These are phyloP conservation scores for Drosophila merina DNA, from an alignment of 2,888 invertebrate species.

Conservation along the genomic window DNA sequence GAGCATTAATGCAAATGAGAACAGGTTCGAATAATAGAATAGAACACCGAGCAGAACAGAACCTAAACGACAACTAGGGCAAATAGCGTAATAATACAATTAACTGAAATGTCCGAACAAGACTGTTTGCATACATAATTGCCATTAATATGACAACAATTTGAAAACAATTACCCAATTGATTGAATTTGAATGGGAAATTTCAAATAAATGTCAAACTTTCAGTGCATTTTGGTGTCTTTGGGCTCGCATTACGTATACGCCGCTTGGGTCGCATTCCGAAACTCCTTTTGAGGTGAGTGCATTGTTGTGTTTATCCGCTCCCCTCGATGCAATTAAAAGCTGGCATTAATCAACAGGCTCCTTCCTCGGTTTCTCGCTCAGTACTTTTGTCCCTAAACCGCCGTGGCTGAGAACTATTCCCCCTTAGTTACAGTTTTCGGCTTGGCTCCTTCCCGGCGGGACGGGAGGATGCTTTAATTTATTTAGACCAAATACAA, in stretches of 20 bases:
- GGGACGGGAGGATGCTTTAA: conserved; percentile 57
- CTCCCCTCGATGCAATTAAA: conserved; percentile 63
- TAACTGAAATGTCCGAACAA: conserved; percentile 1
- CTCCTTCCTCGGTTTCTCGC: conserved; percentile 7
- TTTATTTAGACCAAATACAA: conserved; percentile 77
- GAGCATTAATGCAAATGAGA: conserved; percentile 17
- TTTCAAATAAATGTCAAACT: conserved; percentile 1
- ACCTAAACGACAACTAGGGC: background rate
- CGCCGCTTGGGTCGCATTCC: conserved; percentile 33
- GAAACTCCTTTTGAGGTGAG: conserved; percentile 32
- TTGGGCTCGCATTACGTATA: conserved; percentile 33
- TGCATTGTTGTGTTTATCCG: conserved; percentile 35
- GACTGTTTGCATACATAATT: conserved; percentile 1
- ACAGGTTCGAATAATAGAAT: conserved; percentile 6
- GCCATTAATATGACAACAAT: background rate
- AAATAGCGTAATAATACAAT: conserved; percentile 1
- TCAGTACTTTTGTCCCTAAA: background rate
- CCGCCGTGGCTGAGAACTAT: background rate
- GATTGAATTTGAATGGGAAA: background rate
- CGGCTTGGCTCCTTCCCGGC: background rate
- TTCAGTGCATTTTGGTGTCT: background rate
- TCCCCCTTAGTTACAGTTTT: conserved; percentile 2
- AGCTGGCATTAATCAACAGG: conserved; percentile 74
- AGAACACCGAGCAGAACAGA: background rate
- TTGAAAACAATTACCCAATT: background rate